These are phyloP conservation scores for Ptilonorhynchus violaceus DNA, from an alignment of 2,113 vertebrate genomes.

Conservation along the genomic window DNA sequence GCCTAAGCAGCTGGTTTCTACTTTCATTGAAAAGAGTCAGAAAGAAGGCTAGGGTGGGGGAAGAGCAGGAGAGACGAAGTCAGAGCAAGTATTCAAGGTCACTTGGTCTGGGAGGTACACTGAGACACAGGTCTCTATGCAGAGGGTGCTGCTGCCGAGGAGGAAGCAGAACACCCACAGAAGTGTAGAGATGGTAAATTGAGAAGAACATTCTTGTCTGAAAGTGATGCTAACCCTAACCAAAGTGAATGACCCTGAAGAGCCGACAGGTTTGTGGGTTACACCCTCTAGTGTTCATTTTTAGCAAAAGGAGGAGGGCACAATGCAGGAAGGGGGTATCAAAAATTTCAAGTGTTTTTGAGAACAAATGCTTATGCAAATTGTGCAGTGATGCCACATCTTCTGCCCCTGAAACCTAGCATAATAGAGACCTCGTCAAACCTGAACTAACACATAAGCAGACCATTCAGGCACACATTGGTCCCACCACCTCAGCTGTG, in stretches of 20 bases:
- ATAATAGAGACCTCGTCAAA: background rate
- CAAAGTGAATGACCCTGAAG: background rate
- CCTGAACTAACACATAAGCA: background rate
- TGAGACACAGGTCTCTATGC: background rate
- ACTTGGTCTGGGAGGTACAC: background rate
- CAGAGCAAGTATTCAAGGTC: background rate
- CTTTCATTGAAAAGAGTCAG: background rate
- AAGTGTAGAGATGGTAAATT: background rate
- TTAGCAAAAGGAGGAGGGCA: background rate
- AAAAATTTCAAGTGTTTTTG: background rate
- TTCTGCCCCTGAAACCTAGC: background rate
- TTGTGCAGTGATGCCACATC: background rate
- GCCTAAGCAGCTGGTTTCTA: background rate
- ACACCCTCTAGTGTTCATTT: background rate
- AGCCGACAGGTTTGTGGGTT: background rate
- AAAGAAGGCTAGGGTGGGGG: background rate
- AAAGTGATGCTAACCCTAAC: background rate
- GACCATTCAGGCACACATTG: background rate
- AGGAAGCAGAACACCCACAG: background rate
- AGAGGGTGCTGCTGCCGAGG: background rate
- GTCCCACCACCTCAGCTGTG: background rate
- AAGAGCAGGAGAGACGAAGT: background rate
- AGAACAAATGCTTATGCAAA: background rate
- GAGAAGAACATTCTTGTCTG: fast-evolving
- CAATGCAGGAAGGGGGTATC: background rate